Evolutionary conservation across 2,888 invertebrate species (phyloP).

Genomic region (Caenorhabditis japonica): DNA sequence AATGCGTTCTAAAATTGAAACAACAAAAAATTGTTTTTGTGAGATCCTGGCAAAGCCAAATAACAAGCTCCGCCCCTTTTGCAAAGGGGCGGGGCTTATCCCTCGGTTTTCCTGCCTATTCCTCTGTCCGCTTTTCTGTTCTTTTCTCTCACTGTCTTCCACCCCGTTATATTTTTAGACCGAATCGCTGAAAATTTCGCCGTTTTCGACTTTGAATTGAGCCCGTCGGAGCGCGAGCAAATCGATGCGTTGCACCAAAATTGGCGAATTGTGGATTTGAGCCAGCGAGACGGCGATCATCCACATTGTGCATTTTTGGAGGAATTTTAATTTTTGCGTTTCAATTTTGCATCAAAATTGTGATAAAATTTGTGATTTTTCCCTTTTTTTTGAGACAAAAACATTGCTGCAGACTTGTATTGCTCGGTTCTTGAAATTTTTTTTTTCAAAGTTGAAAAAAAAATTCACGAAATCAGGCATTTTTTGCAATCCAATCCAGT

Average conservation of each 20-base stretch:
- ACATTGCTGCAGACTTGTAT: too few relatives aligned
- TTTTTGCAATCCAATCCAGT: too few relatives aligned
- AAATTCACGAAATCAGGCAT: too few relatives aligned
- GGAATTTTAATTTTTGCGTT: constrained; percentile 47
- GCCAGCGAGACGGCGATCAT: constrained; percentile 61
- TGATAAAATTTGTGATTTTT: constrained; percentile 7
- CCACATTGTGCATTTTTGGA: constrained; percentile 62
- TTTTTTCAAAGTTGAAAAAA: too few relatives aligned
- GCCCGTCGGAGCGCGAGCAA: constrained; percentile 72
- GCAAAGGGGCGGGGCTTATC: too few relatives aligned
- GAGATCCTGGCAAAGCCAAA: too few relatives aligned
- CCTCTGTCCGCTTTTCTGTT: neutral
- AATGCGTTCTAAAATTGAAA: constrained; percentile 67
- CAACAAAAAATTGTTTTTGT: neutral
- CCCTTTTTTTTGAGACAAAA: neutral
- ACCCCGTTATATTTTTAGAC: constrained; percentile 27
- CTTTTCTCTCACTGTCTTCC: neutral
- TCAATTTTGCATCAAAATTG: neutral
- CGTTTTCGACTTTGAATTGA: constrained; percentile 77
- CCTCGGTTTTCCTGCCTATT: neutral
- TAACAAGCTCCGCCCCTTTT: too few relatives aligned
- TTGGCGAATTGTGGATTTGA: constrained; percentile 66
- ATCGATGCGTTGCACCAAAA: constrained; percentile 59
- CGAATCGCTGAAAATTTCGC: constrained; percentile 76
- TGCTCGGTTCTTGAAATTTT: too few relatives aligned